phyloP scores from a whole-genome alignment of 2,113 vertebrate genomes.

The Eurypyga helias region DNA sequence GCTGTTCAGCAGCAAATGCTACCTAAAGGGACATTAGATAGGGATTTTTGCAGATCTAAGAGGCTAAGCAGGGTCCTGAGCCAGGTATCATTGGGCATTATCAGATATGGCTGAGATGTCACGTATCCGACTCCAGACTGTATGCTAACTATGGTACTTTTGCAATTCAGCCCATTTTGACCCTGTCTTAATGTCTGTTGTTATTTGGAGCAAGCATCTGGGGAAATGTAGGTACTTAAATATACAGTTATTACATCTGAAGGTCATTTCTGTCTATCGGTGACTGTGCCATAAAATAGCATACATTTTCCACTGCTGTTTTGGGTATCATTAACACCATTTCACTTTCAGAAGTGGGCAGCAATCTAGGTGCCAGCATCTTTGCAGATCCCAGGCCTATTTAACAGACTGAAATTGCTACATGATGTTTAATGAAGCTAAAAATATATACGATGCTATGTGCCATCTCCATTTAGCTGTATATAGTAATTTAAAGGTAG shows the following conservation, averaged over 20 bases:
- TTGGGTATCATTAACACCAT: neutral
- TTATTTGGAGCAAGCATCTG: constrained; percentile 11
- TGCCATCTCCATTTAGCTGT: neutral
- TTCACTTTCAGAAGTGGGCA: constrained; percentile 7
- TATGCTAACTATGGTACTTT: neutral
- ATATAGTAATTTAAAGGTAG: neutral
- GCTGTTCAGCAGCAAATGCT: constrained; percentile 45
- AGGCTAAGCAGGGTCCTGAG: neutral
- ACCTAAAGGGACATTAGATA: constrained; percentile 50
- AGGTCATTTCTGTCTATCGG: neutral
- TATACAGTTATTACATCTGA: neutral
- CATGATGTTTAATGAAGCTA: constrained; percentile 18
- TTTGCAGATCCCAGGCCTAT: neutral
- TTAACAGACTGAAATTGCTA: constrained; percentile 33
- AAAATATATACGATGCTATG: constrained; percentile 12
- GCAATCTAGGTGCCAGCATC: constrained; percentile 2
- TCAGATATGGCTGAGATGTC: neutral
- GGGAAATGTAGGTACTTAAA: neutral
- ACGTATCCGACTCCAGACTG: neutral
- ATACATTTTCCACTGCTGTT: neutral
- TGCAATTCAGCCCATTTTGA: neutral
- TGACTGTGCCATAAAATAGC: neutral
- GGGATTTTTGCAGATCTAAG: neutral
- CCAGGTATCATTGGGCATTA: neutral
- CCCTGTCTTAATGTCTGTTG: neutral